Percentiles rank a stretch among this genome's conserved stretches.
Evolutionary conservation across 2,113 vertebrate species (phyloP).

Genomic region (Sprattus sprattus): DNA sequence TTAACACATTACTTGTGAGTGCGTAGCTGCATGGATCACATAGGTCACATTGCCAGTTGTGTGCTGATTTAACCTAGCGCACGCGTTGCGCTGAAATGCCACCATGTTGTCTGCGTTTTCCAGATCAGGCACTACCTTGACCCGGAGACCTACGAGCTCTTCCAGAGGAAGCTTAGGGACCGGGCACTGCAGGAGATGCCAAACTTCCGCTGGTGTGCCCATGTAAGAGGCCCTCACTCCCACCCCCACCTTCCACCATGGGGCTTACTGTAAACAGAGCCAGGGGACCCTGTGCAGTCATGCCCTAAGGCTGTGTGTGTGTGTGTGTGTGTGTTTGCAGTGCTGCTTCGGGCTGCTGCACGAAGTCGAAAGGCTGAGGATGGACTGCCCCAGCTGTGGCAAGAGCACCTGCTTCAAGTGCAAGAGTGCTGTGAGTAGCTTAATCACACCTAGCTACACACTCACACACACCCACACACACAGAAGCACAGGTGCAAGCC

Average conservation of each 20-base stretch:
- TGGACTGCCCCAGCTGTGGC: conserved; percentile 75
- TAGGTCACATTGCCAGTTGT: no score
- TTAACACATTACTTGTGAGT: no score
- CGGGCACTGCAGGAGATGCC: conserved; percentile 72
- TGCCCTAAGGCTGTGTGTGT: background rate
- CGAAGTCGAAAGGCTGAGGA: conserved; percentile 65
- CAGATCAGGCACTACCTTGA: conserved; percentile 76
- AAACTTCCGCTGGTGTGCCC: conserved; percentile 76
- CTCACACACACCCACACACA: background rate
- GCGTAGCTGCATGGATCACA: no score
- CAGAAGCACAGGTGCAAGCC: background rate
- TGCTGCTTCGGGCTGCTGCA: conserved; percentile 77
- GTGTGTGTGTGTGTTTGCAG: conserved; percentile 51
- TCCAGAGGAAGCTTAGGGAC: conserved; percentile 77
- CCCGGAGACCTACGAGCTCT: conserved; percentile 69
- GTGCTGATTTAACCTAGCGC: no score
- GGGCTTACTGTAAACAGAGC: background rate
- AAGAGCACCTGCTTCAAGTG: conserved; percentile 77
- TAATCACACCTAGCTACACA: conserved; percentile 23
- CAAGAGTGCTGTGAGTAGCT: conserved; percentile 67
- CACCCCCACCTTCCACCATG: background rate
- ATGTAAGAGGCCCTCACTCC: conserved; percentile 60
- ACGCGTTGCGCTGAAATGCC: background rate
- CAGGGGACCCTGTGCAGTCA: background rate
- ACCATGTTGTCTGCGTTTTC: background rate